Conservation (phyloP, 2,888 invertebrate genomes). For the Liposcelis brunnea region DNA sequence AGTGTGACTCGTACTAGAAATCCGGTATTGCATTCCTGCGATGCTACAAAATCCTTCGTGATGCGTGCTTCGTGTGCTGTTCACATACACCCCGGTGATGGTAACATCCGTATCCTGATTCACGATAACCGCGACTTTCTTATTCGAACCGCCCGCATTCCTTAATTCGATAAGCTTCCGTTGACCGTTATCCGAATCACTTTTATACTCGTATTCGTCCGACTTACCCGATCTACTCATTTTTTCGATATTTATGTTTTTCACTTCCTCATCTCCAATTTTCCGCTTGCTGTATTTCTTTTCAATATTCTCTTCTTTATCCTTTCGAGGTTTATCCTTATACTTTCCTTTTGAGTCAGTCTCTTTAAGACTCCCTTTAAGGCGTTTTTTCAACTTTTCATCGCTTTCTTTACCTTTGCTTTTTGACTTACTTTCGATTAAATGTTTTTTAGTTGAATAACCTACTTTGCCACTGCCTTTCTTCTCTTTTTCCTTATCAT, state of each 20-base stretch:
- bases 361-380: neutral
- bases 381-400: no score
- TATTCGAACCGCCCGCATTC: slow-evolving; percentile 29
- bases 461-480: neutral
- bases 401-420: no score
- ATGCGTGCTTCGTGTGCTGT: slow-evolving; percentile 52
- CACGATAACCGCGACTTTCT: slow-evolving; percentile 59
- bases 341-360: slow-evolving; percentile 27
- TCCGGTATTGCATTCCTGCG: slow-evolving; percentile 71
- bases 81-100: slow-evolving; percentile 69
- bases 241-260: slow-evolving; percentile 19
- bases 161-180: slow-evolving; percentile 19
- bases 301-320: slow-evolving; percentile 24
- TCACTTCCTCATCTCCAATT: slow-evolving; percentile 22
- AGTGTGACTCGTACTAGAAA: slow-evolving; percentile 71
- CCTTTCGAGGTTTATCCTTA: slow-evolving; percentile 32
- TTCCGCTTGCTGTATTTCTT: slow-evolving; percentile 23
- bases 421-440: no score
- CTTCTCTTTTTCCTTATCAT: neutral
- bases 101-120: slow-evolving; percentile 77
- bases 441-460: neutral
- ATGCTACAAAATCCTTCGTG: slow-evolving; percentile 73
- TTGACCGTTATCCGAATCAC: slow-evolving; percentile 7
- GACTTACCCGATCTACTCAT: slow-evolving; percentile 14
- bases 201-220: slow-evolving; percentile 6